Conservation (phyloP, 2,797 vertebrate species). For the Pseudomugil gertrudae region DNA sequence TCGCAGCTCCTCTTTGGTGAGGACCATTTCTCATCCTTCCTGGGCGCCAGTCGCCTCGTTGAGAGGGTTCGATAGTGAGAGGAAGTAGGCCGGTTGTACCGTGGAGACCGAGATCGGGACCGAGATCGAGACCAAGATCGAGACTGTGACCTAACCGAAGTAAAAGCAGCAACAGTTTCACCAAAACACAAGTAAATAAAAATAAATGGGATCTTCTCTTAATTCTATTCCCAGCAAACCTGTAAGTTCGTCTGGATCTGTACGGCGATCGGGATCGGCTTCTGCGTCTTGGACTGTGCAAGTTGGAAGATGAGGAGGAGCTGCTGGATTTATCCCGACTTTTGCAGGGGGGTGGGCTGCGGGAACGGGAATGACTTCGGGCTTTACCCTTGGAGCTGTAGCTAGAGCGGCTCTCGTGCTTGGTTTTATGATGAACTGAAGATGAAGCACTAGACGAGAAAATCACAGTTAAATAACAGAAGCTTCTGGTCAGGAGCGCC, state of each 20-base stretch:
- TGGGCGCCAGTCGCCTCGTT: neutral
- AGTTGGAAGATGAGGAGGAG: slow-evolving; percentile 50
- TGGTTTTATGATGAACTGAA: slow-evolving; percentile 10
- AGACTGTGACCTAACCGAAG: too few relatives aligned
- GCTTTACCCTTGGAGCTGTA: slow-evolving; percentile 28
- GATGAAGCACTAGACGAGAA: neutral
- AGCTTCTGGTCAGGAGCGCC: too few relatives aligned
- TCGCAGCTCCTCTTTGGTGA: slow-evolving; percentile 9
- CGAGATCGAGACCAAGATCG: slow-evolving; percentile 44
- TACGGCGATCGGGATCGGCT: slow-evolving; percentile 32
- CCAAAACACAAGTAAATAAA: neutral
- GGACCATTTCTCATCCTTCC: neutral
- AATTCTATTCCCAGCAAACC: slow-evolving; percentile 33
- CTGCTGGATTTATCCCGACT: neutral
- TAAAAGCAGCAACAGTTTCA: neutral
- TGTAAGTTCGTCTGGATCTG: slow-evolving; percentile 41
- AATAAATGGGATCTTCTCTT: too few relatives aligned
- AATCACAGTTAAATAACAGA: too few relatives aligned
- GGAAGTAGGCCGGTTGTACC: neutral
- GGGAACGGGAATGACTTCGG: slow-evolving; percentile 26
- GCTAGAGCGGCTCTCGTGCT: slow-evolving; percentile 6
- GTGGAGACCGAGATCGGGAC: slow-evolving; percentile 64
- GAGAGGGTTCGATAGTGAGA: slow-evolving; percentile 27
- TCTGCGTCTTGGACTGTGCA: slow-evolving; percentile 66
- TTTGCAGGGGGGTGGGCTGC: neutral